A percentile compares a stretch with the other conserved stretches of the same genome.
Conservation (phyloP, 2,888 invertebrate species). For the Maniola hyperantus region DNA sequence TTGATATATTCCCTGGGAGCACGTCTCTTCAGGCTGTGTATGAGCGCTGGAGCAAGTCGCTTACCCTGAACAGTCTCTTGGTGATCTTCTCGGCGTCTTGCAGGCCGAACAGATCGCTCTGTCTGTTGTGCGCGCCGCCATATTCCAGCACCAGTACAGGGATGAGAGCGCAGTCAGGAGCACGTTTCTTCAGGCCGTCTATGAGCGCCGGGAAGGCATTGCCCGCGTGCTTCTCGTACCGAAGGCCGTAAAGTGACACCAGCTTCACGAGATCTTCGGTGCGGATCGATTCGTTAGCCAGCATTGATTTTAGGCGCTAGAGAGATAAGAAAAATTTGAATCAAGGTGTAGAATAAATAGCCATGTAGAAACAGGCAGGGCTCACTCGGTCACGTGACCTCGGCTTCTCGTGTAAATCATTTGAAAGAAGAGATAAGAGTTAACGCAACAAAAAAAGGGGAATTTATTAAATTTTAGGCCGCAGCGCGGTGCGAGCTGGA, state of each 20-base stretch:
- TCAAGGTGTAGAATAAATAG: neutral
- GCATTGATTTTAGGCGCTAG: slow-evolving; percentile 89
- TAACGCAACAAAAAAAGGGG: too few relatives aligned
- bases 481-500: too few relatives aligned
- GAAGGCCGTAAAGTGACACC: slow-evolving; percentile 95
- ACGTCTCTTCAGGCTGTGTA: neutral
- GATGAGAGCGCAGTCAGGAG: slow-evolving; percentile 82
- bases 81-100: slow-evolving; percentile 95
- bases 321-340: slow-evolving; percentile 20
- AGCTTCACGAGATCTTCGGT: slow-evolving; percentile 92
- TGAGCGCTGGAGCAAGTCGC: neutral
- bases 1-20: neutral
- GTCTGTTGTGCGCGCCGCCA: slow-evolving; percentile 91
- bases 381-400: too few relatives aligned
- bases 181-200: slow-evolving; percentile 87
- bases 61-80: slow-evolving; percentile 91
- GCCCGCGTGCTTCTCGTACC: slow-evolving; percentile 95
- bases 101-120: slow-evolving; percentile 92
- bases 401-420: too few relatives aligned
- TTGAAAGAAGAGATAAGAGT: too few relatives aligned
- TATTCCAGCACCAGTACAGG: slow-evolving; percentile 89
- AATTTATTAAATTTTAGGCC: too few relatives aligned
- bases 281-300: slow-evolving; percentile 87
- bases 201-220: slow-evolving; percentile 89
- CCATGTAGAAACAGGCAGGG: neutral